Evolutionary conservation across 2,888 invertebrate species (phyloP), one percentile per base, ranked within the genome.

Genomic region (Argyresthia goedartella): DNA sequence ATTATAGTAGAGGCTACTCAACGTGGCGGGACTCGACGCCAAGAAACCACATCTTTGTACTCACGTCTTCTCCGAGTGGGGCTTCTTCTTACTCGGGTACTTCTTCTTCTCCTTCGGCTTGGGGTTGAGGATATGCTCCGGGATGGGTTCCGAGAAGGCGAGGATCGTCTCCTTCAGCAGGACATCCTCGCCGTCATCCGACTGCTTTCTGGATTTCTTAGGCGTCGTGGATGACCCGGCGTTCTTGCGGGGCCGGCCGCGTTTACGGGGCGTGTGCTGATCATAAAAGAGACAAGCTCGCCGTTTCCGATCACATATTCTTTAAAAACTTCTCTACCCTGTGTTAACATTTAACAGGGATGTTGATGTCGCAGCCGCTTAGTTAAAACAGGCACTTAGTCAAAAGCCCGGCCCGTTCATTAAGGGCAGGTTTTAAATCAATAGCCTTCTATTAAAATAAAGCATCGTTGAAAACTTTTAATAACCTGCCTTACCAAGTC

Each of bases 81-180:
- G n/a, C 14, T 14, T 45, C 41, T 84, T 87, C 49, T 84, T 84
- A 63, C 81, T 82, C 10, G 66, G 64, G 59, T 86, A 86, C 65
- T 73, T 81, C 64, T 77, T 81, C 62, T 77, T 81, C 62, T 56
- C 54, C 43, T 73, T 80, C 0, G 79, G 79, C 53, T 84, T 81
- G 0, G 86, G 84, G 54, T 87, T 81, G 7, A 87, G 68, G 16
- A 86, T 73, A 54, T 81, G 77, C 0, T 86, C 85, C 0, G 87
- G 81, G 0, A 87, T 82, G 1, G 87, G 87, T 59, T 87, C 86
- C 0, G 87, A 81, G 67, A 76, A 81, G 0, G 87, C 87, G 69
- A 87, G 60, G 52, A 87, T 85, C 0, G 87, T 87, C 58, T 87
- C 87, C 58, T 86, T 81, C 0, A 86, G 68, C 1, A 87, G 68